Base-by-base conservation (phyloP, 2,888 invertebrate species). In the Drosophila cognata region DNA sequence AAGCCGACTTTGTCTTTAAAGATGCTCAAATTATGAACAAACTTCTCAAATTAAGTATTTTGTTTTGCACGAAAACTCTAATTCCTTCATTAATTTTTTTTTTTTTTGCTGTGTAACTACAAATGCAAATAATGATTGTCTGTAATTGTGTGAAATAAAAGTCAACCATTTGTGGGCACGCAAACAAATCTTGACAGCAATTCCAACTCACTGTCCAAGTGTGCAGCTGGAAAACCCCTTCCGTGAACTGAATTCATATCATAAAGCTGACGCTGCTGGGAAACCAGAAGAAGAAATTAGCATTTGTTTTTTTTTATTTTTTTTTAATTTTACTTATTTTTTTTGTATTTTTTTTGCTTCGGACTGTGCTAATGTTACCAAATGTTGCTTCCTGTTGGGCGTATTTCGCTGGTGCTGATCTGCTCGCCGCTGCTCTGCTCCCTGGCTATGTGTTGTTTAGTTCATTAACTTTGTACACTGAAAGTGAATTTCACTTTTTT, bases 131-230 rank as follows among this genome's bases (percentile, higher is more conserved):
- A 70, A 66, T 56, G 28, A 48, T 38, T 62, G 65, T 57, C 69
- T 72, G 68, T 84, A 90, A 90, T 91, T 88, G 89, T 89, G 89
- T 89, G 91, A 90, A 86, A 86, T 90, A 83, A 84, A 81, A 86
- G 82, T 74, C 76, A 83, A 88, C 86, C 82, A 64, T 82, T 85
- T 88, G 90, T 82, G 85, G 78, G 57, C 89, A 84, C 88, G 88
- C 89, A 73, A 84, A 71, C 82, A 69, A 81, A 65, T 74, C 71
- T 73, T 74, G 68, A 72, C 80, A 68, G 71, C 70, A 43, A 41
- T 41, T 43, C 21, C 33, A 53, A 35, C 35, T 10, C 43, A 41
- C 41, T 70, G 56, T 25, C 52, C 58, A 21, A n/a, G 41, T 46
- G 25, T 29, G 48, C 21, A 21, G n/a, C 43, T 51, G 16, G 41